Base-by-base conservation (phyloP, 2,113 vertebrate species). In the Macrotis lagotis region DNA sequence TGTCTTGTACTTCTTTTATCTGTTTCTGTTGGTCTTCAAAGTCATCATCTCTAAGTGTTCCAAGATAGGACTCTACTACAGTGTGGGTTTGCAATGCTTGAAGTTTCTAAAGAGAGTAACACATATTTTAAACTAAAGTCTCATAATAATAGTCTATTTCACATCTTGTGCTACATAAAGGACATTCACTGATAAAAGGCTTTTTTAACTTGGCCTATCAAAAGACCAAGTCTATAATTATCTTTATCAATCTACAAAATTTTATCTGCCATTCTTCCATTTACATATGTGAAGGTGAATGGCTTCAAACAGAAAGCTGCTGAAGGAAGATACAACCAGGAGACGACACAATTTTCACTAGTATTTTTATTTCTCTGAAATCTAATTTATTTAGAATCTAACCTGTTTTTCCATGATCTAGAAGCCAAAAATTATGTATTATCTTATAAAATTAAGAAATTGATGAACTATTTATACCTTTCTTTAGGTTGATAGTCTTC, bases 51-150 rank as follows among this genome's bases (percentile, higher is more conserved):
- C 6, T 55, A 89, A 98, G 93, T 0, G 92, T 96, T 4, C 97
- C 98, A 0, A 98, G 95, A 25, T 95, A 97, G 49, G 98, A 98
- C 10, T 89, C 22, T 0, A 1, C 24, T 9, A 48, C 8, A 1
- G 90, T 96, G 83, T 96, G 96, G 91, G 53, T 93, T 90, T 98
- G 97, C 50, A 99, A 93, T 1, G 96, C 97, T 93, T 98, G 97
- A 44, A 99, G 97, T 96, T 98, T 99, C 98, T 99, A 96, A 9
- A 95, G 93, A 50, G 24, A 16, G 52, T 91, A 55, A 44, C 7
- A 28, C 22, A n/a, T 0, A 3, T 3, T 51, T 92, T 8, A 91
- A 51, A 91, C 52, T 28, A 94, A 88, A 48, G 66, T 88, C 91
- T 50, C 50, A 48, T n/a, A 0, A 0, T 0, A 59, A 50, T 11